phyloP scores from a whole-genome alignment of 2,888 invertebrate species.

The Oscheius myriophilus region DNA sequence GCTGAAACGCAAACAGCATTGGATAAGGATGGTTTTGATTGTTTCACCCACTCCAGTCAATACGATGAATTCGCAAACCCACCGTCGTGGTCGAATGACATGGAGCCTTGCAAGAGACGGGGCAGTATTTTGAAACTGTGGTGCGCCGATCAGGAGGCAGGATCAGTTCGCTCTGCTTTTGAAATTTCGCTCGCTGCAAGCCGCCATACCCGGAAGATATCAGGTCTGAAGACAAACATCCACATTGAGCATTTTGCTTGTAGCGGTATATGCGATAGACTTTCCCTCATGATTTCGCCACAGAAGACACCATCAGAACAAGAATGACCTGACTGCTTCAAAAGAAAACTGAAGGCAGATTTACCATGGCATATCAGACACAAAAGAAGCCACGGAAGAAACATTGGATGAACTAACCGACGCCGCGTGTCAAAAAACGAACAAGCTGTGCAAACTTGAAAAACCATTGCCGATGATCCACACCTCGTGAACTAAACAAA shows the following conservation, averaged over 20 bases:
- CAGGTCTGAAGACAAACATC: conserved; percentile 16
- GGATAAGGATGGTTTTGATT: no score
- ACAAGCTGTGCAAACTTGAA: no score
- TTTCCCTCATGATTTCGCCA: conserved; percentile 7
- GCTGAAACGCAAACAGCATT: no score
- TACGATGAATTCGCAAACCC: no score
- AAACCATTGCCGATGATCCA: no score
- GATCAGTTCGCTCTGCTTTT: not conserved
- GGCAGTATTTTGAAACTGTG: conserved; percentile 2
- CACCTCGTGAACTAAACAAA: no score
- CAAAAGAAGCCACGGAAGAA: no score
- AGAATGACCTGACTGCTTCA: not conserved
- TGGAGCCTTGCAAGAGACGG: conserved; percentile 11
- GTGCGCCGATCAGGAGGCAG: not conserved
- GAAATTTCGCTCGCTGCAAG: not conserved
- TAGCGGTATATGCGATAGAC: not conserved
- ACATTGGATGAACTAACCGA: no score
- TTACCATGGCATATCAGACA: not conserved
- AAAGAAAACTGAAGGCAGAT: not conserved
- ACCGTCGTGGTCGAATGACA: not conserved
- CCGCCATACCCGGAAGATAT: conserved; percentile 23
- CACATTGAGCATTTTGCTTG: conserved; percentile 14
- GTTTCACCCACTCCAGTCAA: no score
- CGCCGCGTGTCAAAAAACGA: no score
- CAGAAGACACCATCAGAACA: conserved; percentile 19